Base-by-base conservation (phyloP, 2,888 invertebrate genomes). In the Pollenia angustigena region DNA sequence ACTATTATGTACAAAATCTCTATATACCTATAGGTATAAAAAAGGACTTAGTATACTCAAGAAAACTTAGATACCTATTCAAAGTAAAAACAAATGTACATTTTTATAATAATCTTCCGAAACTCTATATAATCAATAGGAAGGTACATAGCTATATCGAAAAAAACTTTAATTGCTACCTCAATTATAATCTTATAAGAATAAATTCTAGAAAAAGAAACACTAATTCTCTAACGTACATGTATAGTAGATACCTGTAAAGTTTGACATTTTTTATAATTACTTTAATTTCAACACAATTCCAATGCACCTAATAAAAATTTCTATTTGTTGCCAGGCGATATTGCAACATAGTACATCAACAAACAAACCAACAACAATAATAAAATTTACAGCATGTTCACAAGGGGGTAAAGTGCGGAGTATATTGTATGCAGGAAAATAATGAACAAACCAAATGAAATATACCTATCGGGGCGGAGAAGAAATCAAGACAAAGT, bases 261-360 rank as follows among this genome's bases (percentile, higher is more conserved):
- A 9, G 10, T 16, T 32, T 44, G 42, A 50, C 2, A 48, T 50
- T 62, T 40, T n/a, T 23, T 48, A 60, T 18, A 52, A 68, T 69
- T 40, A 42, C 18, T 52, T 23, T 52, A 42, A 40, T n/a, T 69
- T 18, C 44, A 62, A 40, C 14, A 14, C 40, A 40, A 2, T 81
- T 66, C 48, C 46, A 74, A 56, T 72, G 44, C 16, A 64, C 10
- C 23, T 69, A 69, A 64, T 56, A 2, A 52, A 62, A 32, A 60
- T 14, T 23, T 75, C 14, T 60, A 44, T 40, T 78, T 83, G 71
- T 78, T 78, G 83, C 72, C 72, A 83, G 78, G 83, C 78, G n/a
- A 78, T 58, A 78, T 46, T 83, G 62, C 64, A 83, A 83, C 71
- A 71, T 40, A 71, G 4, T 40, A 62, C 69, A 75, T 40, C 66